These are phyloP conservation scores for Sarcophaga variegata DNA, from an alignment of 2,888 invertebrate genomes.

Conservation along the genomic window DNA sequence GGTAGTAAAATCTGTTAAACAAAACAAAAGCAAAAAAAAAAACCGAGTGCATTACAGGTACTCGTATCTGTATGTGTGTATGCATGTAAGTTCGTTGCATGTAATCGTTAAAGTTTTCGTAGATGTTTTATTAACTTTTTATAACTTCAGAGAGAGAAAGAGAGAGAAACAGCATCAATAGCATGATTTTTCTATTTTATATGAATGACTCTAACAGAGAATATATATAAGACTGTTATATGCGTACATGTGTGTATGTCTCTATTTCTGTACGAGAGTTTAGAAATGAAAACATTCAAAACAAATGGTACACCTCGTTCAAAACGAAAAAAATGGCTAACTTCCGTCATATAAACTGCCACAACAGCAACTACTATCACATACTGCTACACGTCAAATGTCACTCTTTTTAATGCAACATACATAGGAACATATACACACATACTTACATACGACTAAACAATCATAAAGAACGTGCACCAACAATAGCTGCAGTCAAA, in stretches of 20 bases:
- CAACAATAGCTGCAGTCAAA: slow-evolving; percentile 23
- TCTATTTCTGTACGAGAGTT: not conserved
- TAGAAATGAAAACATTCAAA: slow-evolving; percentile 40
- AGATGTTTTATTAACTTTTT: slow-evolving; percentile 48
- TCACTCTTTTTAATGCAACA: slow-evolving; percentile 42
- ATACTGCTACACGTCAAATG: slow-evolving; percentile 47
- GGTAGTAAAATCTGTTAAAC: not conserved
- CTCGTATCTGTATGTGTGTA: slow-evolving; percentile 3
- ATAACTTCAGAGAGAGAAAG: not conserved
- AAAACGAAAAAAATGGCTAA: slow-evolving; percentile 52
- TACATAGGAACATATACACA: not conserved
- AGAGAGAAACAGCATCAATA: slow-evolving; percentile 46
- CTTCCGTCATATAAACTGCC: slow-evolving; percentile 51
- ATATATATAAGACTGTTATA: not conserved
- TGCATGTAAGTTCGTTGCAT: slow-evolving; percentile 2
- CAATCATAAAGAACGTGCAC: slow-evolving; percentile 1
- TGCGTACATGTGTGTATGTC: slow-evolving; percentile 4
- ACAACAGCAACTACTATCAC: slow-evolving; percentile 11
- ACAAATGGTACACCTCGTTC: slow-evolving; percentile 54
- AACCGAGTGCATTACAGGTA: too few species aligned
- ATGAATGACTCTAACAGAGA: not conserved
- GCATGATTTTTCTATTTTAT: slow-evolving; percentile 58
- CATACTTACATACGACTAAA: not conserved
- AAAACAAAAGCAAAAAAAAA: too few species aligned
- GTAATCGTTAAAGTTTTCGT: not conserved